Base-by-base conservation (phyloP, 1,140 invertebrate species). In the Lanistes nyassanus region DNA sequence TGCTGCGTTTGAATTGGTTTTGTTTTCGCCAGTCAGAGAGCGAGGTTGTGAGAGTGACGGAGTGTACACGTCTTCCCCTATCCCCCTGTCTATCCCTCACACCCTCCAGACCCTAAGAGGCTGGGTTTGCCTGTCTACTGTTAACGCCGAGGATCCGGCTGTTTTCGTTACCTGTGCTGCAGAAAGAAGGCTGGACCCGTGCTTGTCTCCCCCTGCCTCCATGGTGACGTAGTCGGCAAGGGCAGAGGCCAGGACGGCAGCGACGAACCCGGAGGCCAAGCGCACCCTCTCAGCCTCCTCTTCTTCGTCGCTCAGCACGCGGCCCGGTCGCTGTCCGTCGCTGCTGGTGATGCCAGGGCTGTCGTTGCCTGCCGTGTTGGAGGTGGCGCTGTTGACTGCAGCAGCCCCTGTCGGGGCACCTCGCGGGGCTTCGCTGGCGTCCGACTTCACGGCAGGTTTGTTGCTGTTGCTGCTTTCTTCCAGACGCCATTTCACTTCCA, bases 251-350 rank as follows among this genome's bases (percentile, higher is more conserved):
- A 81, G 31, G n/a, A 81, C 74, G 31, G 80, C 75, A 4, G 80
- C 78, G 56, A 81, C 80, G 66, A 81, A 81, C 0, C 72, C 72
- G 1, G 80, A 77, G 6, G 80, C 78, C 6, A 81, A 53, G 21
- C 80, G 62, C 3, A 64, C 67, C 16, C 71, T 71, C 60, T 79
- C 80, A 53, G 74, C 75, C 9, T 60, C 26, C 47, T 71, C 51
- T 34, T 80, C 80, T 42, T 79, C 72, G 21, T 74, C 73, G 29
- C 34, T 74, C 16, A 74, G 29, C 0, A 58, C 39, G 7, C 21
- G 56, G 55, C 3, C 23, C 16, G 36, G 31, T 34, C 39, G 19
- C 34, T 5, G 37, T 69, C 58, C 9, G 26, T 39, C 2, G 19
- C 9, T 21, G 36, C 16, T 11, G 42, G 21, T 56, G 3, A 55